A percentile compares a stretch with the other conserved stretches of the same genome.
Evolutionary conservation across 1,140 invertebrate genomes (phyloP).

Genomic region (Mya arenaria): DNA sequence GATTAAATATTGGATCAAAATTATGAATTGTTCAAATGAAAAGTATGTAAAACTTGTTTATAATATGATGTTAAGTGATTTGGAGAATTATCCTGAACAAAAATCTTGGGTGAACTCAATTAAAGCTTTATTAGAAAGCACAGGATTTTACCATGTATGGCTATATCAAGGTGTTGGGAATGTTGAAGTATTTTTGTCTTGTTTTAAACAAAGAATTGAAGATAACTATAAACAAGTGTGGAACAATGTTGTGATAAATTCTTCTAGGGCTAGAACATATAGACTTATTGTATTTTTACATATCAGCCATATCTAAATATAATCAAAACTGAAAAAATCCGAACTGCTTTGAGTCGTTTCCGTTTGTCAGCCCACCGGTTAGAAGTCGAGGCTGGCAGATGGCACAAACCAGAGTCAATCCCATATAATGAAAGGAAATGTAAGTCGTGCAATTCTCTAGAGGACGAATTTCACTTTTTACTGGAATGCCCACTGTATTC

Average conservation of each 20-base stretch:
- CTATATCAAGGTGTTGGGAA: background rate
- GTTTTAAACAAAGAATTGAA: background rate
- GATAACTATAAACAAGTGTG: conserved; percentile 12
- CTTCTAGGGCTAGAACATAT: background rate
- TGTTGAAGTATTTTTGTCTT: background rate
- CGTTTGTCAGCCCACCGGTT: conserved; percentile 8
- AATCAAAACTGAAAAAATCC: background rate
- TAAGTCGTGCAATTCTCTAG: background rate
- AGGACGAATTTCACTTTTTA: conserved; percentile 23
- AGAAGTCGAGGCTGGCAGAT: conserved; percentile 34
- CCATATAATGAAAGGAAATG: background rate
- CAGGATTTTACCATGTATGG: conserved; percentile 13
- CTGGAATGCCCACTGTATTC: conserved; percentile 19
- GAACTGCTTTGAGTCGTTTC: conserved; percentile 16
- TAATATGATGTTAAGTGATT: background rate
- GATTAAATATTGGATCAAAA: conserved; percentile 10
- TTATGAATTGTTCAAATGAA: background rate
- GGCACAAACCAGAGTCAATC: background rate
- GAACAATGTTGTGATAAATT: background rate
- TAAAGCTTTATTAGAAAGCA: conserved; percentile 29
- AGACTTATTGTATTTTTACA: background rate
- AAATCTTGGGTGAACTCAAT: background rate
- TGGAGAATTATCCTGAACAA: too few species aligned
- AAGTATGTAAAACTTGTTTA: conserved; percentile 16
- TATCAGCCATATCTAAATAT: background rate